A percentile compares a stretch with the other conserved stretches of the same genome.
phyloP scores from a whole-genome alignment of 1,140 invertebrate species.

The Drosophila triauraria region DNA sequence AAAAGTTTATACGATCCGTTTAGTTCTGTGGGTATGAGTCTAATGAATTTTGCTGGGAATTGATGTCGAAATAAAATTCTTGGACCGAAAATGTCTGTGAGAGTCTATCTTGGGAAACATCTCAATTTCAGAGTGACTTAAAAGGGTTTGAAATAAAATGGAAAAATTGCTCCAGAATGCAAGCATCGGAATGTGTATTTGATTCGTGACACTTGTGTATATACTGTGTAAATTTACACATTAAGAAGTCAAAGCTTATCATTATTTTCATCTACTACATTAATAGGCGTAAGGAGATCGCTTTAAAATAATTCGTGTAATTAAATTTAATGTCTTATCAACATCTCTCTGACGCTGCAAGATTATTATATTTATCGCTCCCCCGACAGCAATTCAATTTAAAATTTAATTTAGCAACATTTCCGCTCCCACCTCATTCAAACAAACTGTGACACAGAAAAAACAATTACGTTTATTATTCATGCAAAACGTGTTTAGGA shows the following conservation, averaged over 20 bases:
- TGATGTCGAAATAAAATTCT: constrained; percentile 5
- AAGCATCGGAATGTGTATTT: neutral
- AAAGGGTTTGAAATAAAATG: neutral
- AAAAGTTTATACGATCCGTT: constrained; percentile 15
- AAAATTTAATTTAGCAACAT: constrained; percentile 42
- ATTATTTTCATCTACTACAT: neutral
- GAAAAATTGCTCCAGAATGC: too few relatives aligned
- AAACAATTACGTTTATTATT: constrained; percentile 74
- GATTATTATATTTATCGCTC: constrained; percentile 20
- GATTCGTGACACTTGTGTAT: neutral
- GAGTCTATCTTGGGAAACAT: neutral
- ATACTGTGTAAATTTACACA: too few relatives aligned
- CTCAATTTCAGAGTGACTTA: neutral
- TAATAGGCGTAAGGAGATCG: too few relatives aligned
- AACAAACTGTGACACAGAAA: constrained; percentile 59
- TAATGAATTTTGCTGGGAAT: constrained; percentile 8
- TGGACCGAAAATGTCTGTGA: neutral
- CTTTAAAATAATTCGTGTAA: neutral
- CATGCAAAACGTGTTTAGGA: constrained; percentile 69
- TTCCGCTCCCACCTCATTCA: constrained; percentile 18
- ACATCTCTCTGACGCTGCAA: neutral
- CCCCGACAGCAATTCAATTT: constrained; percentile 41
- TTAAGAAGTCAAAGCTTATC: neutral
- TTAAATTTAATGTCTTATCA: neutral
- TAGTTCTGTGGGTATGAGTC: constrained; percentile 2